These are phyloP conservation scores for Scaptomyza montana DNA, from an alignment of 1,140 invertebrate species.

Conservation along the genomic window DNA sequence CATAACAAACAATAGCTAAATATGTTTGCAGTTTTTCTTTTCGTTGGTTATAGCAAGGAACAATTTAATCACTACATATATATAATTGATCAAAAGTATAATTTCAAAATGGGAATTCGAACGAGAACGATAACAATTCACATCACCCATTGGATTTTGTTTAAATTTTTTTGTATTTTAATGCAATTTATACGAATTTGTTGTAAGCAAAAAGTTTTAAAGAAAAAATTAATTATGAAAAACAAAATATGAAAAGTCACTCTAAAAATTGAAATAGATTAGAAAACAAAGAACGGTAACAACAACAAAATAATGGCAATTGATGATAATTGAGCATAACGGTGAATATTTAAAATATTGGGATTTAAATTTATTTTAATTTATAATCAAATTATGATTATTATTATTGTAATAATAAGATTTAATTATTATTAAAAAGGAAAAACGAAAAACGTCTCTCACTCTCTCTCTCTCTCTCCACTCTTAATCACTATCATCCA, in stretches of 20 bases:
- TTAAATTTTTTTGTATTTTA: conserved; percentile 48
- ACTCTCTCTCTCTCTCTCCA: background rate
- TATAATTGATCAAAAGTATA: conserved; percentile 54
- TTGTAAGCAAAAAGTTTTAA: conserved; percentile 62
- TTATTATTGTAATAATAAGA: conserved; percentile 81
- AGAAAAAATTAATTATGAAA: conserved; percentile 55
- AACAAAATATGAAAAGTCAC: conserved; percentile 31
- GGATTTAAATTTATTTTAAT: conserved; percentile 80
- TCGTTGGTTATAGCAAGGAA: conserved; percentile 70
- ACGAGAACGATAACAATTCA: conserved; percentile 17
- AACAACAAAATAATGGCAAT: conserved; percentile 36
- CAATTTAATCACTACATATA: conserved; percentile 52
- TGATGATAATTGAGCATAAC: conserved; percentile 49
- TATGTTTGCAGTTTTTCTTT: conserved; percentile 62
- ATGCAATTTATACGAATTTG: conserved; percentile 78
- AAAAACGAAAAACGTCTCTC: conserved; percentile 47
- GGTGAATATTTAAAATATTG: conserved; percentile 76
- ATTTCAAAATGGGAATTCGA: conserved; percentile 58
- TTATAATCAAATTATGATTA: conserved; percentile 80
- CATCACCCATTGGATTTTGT: conserved; percentile 58
- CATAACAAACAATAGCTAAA: conserved; percentile 67
- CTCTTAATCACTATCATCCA: conserved; percentile 70
- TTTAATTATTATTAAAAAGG: conserved; percentile 73
- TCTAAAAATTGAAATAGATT: conserved; percentile 45
- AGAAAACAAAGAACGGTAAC: background rate